phyloP scores from a whole-genome alignment of 2,113 vertebrate genomes.

The Clinocottus analis region DNA sequence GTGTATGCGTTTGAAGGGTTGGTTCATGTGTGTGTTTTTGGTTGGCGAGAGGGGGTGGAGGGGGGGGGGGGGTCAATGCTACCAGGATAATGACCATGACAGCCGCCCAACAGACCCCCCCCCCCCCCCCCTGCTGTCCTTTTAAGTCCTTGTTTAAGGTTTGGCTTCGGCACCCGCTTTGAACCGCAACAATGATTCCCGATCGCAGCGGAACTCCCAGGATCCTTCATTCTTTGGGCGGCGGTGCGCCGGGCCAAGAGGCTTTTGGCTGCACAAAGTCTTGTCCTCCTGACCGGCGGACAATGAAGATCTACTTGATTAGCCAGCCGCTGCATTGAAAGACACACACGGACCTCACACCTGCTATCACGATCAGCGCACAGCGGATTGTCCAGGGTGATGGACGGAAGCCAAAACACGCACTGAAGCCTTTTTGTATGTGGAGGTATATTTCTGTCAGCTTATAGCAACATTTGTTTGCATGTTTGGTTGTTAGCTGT shows the following conservation, averaged over 20 bases:
- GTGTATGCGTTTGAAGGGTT: slow-evolving; percentile 53
- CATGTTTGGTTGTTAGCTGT: too few relatives aligned
- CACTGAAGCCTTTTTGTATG: neutral
- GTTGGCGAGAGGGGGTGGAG: too few relatives aligned
- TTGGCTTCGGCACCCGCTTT: slow-evolving; percentile 82
- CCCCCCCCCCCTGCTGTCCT: slow-evolving; percentile 56
- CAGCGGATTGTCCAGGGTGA: too few relatives aligned
- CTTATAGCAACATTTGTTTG: neutral
- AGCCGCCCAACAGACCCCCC: slow-evolving; percentile 50
- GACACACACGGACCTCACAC: slow-evolving; percentile 37
- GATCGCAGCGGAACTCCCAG: slow-evolving; percentile 47
- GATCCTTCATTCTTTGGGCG: slow-evolving; percentile 47
- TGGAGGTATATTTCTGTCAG: neutral
- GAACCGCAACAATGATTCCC: slow-evolving; percentile 77
- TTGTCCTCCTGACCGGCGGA: slow-evolving; percentile 50
- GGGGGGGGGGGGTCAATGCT: slow-evolving; percentile 44
- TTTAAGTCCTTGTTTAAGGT: slow-evolving; percentile 80
- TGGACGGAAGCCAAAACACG: too few relatives aligned
- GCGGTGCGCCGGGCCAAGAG: slow-evolving; percentile 39
- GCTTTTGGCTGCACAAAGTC: slow-evolving; percentile 54
- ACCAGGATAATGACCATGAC: slow-evolving; percentile 68
- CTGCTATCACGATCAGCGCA: slow-evolving; percentile 13
- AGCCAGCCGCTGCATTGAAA: slow-evolving; percentile 38
- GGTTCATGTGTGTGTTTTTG: slow-evolving; percentile 46
- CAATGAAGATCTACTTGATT: slow-evolving; percentile 49